A percentile compares a stretch with the other conserved stretches of the same genome.
Evolutionary conservation across 2,888 invertebrate species (phyloP).

Genomic region (Drosophila percnosoma): DNA sequence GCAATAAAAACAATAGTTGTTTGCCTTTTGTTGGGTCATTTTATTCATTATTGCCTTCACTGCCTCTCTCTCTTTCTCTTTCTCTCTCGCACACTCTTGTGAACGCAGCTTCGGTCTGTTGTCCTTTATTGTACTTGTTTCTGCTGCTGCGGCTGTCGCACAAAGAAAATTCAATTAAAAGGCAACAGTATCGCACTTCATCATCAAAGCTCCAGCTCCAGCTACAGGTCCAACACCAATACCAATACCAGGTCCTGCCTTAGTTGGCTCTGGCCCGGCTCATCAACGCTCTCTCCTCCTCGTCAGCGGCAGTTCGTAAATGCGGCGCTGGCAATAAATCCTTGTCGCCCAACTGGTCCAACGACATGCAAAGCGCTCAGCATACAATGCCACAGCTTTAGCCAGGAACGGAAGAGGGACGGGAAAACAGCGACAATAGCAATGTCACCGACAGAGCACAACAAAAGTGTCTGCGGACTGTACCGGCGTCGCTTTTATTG

Average conservation of each 20-base stretch:
- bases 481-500: constrained; percentile 57
- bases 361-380: constrained; percentile 58
- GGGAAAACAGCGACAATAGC: constrained; percentile 28
- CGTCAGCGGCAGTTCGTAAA: constrained; percentile 38
- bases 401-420: background rate
- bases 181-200: constrained; percentile 82
- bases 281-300: constrained; percentile 52
- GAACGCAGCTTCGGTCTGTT: constrained; percentile 32
- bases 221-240: background rate
- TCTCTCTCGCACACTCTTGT: constrained; percentile 13
- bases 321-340: constrained; percentile 76
- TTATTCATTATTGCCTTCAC: constrained; percentile 79
- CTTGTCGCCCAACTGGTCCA: constrained; percentile 70
- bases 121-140: constrained; percentile 65
- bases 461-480: constrained; percentile 63
- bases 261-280: constrained; percentile 43
- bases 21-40: constrained; percentile 73
- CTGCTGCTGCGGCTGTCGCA: constrained; percentile 49
- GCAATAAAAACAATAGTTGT: constrained; percentile 74
- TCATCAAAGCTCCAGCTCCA: constrained; percentile 70
- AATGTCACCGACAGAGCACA: constrained; percentile 40
- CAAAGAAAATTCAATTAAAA: constrained; percentile 84
- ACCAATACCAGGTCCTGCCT: constrained; percentile 6
- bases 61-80: constrained; percentile 25
- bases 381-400: constrained; percentile 22